A percentile compares a stretch with the other conserved stretches of the same genome.
Evolutionary conservation across 2,888 invertebrate species (phyloP).

Genomic region (Helleia helle): DNA sequence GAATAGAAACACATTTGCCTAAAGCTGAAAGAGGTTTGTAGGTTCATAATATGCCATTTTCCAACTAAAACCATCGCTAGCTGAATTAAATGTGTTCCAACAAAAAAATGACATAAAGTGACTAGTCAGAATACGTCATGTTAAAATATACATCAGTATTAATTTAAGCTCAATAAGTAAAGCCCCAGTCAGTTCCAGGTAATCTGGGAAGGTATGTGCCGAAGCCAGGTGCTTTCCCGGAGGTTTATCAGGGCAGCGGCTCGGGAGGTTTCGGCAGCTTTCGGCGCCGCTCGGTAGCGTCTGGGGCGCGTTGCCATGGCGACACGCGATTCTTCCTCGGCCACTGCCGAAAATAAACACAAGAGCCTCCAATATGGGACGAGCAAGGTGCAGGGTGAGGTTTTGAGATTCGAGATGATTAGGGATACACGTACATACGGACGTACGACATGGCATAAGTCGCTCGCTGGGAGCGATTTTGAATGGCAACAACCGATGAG

Average conservation of each 20-base stretch:
- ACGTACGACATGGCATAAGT: background rate
- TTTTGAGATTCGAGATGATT: slow-evolving; percentile 12
- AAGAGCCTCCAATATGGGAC: slow-evolving; percentile 19
- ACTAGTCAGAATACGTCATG: too few species aligned
- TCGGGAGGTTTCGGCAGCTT: slow-evolving; percentile 33
- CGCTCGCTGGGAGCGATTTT: background rate
- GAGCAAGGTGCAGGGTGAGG: slow-evolving; percentile 12
- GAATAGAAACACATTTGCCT: too few species aligned
- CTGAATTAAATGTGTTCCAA: too few species aligned
- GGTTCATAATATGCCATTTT: too few species aligned
- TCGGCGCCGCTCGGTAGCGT: slow-evolving; percentile 46
- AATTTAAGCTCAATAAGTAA: too few species aligned
- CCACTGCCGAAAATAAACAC: slow-evolving; percentile 63
- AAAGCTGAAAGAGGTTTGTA: too few species aligned
- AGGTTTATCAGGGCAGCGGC: slow-evolving; percentile 22
- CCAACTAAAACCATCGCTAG: too few species aligned
- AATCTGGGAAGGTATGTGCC: slow-evolving; percentile 22
- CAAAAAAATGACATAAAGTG: too few species aligned
- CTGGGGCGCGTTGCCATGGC: slow-evolving; percentile 60
- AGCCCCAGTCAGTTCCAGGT: slow-evolving; percentile 16
- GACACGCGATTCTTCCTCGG: slow-evolving; percentile 43
- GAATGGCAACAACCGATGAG: slow-evolving; percentile 9
- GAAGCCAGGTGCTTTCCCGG: slow-evolving; percentile 19
- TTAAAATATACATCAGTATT: too few species aligned
- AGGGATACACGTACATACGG: background rate